phyloP scores from a whole-genome alignment of 2,113 vertebrate species.

The Mesoclemmys tuberculata region DNA sequence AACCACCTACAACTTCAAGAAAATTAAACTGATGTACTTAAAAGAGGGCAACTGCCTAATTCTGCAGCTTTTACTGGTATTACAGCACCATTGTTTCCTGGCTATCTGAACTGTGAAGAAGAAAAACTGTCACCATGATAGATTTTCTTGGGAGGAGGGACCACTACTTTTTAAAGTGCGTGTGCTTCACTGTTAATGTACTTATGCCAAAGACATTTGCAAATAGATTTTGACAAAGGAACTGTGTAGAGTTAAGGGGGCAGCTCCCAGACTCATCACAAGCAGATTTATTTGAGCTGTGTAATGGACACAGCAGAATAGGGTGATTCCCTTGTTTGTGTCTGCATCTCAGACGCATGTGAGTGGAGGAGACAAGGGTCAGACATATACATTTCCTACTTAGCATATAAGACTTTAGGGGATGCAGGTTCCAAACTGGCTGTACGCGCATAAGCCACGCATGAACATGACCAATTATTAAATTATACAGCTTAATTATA shows the following conservation, averaged over 20 bases:
- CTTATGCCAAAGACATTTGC: background rate
- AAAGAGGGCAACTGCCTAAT: background rate
- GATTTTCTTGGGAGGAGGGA: background rate
- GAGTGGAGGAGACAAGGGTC: background rate
- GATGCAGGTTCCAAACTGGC: background rate
- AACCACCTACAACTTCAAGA: background rate
- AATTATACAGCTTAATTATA: background rate
- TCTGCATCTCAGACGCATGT: background rate
- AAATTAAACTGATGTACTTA: background rate
- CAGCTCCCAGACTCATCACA: background rate
- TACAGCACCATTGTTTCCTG: background rate
- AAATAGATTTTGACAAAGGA: background rate
- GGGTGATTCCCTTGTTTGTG: background rate
- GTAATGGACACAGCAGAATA: background rate
- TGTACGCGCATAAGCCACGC: background rate
- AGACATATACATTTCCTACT: background rate
- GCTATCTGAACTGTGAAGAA: fast-evolving
- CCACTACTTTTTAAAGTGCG: background rate
- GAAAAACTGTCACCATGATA: background rate
- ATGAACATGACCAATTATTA: background rate
- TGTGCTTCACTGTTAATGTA: background rate
- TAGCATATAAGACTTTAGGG: background rate
- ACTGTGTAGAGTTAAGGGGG: background rate
- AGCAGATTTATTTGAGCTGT: background rate
- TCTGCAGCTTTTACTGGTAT: background rate